Percentiles rank a stretch among this genome's conserved stretches.
Evolutionary conservation across 2,888 invertebrate species (phyloP).

Genomic region (Salpingus planirostris): DNA sequence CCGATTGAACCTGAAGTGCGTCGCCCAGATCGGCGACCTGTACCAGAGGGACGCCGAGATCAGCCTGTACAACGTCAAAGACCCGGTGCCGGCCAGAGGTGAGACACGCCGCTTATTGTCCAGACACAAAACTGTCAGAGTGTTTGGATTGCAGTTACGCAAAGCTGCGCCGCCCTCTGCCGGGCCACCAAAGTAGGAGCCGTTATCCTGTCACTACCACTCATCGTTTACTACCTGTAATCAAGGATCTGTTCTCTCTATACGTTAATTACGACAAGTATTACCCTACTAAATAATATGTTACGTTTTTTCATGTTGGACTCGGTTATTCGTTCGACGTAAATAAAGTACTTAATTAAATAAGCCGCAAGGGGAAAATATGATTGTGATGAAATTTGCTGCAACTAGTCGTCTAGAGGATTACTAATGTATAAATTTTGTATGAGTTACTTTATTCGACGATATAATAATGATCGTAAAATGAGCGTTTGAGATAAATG

Average conservation of each 20-base stretch:
- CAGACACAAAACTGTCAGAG: neutral
- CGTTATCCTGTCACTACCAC: conserved; percentile 4
- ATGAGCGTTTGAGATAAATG: conserved; percentile 6
- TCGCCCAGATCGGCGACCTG: conserved; percentile 59
- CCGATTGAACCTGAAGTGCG: conserved; percentile 60
- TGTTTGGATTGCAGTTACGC: conserved; percentile 7
- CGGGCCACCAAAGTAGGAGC: conserved; percentile 3
- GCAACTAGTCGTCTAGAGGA: conserved; percentile 19
- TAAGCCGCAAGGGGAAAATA: conserved; percentile 11
- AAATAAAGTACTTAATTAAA: conserved; percentile 1
- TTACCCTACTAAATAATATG: conserved; percentile 6
- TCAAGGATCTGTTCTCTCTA: too few relatives aligned
- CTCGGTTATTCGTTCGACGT: conserved; percentile 3
- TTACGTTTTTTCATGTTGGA: conserved; percentile 2
- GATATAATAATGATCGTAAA: conserved; percentile 2
- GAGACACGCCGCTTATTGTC: conserved; percentile 7
- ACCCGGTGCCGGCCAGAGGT: conserved; percentile 75
- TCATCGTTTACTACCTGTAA: conserved; percentile 6
- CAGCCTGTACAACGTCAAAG: conserved; percentile 57
- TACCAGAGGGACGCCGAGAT: conserved; percentile 60
- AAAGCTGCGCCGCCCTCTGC: conserved; percentile 5
- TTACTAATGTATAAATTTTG: too few relatives aligned
- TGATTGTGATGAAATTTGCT: conserved; percentile 22
- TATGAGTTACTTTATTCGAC: too few relatives aligned
- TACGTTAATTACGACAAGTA: too few relatives aligned